Evolutionary conservation across 2,797 vertebrate genomes (phyloP).

Genomic region (Sarcophilus harrisii): DNA sequence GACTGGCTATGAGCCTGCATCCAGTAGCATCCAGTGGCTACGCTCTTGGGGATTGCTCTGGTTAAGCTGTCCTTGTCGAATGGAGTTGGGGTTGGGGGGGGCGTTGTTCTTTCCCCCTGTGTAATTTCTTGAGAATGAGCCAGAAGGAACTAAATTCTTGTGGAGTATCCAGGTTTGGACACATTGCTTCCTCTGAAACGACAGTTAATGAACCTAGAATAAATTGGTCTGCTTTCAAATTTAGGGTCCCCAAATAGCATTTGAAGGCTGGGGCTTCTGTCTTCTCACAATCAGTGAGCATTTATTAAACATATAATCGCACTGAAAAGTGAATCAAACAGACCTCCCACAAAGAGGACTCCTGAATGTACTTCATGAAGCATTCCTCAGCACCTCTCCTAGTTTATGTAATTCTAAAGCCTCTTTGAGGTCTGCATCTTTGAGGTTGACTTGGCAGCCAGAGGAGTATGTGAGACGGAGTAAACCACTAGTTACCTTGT

Average conservation of each 20-base stretch:
- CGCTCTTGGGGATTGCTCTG: too few relatives aligned
- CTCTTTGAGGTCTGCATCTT: neutral
- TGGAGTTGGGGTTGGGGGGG: neutral
- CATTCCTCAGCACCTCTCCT: neutral
- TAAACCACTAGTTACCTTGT: neutral
- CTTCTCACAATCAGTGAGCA: neutral
- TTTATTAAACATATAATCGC: neutral
- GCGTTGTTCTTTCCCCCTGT: neutral
- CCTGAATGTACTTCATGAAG: neutral
- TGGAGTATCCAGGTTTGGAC: neutral
- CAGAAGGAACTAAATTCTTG: neutral
- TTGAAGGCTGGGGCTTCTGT: neutral
- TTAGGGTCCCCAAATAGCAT: neutral
- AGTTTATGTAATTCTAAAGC: neutral
- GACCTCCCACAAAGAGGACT: neutral
- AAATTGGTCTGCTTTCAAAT: neutral
- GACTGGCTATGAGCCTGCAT: neutral
- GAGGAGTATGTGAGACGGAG: neutral
- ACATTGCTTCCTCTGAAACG: neutral
- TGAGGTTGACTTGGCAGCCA: neutral
- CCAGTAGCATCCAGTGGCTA: neutral
- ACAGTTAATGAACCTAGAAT: neutral
- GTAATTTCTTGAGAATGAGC: neutral
- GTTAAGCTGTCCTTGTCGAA: too few relatives aligned
- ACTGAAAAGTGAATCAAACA: neutral